A percentile compares a stretch with the other conserved stretches of the same genome.
phyloP scores from a whole-genome alignment of 2,113 vertebrate genomes.

The Misgurnus mizolepis region DNA sequence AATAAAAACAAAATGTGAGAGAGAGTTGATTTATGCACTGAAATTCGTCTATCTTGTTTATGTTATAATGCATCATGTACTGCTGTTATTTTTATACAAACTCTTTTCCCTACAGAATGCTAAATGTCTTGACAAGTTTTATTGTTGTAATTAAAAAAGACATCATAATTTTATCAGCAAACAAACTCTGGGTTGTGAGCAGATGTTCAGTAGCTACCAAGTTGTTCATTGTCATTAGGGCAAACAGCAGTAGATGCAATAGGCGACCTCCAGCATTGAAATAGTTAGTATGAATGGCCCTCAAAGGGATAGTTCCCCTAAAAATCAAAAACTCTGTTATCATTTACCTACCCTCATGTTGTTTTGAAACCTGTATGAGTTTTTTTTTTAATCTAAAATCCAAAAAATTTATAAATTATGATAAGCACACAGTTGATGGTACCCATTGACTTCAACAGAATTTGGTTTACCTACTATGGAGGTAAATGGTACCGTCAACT shows the following conservation, averaged over 20 bases:
- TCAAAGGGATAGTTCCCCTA: neutral
- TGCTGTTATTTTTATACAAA: neutral
- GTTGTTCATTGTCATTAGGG: neutral
- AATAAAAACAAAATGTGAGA: neutral
- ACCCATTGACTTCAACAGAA: too few relatives aligned
- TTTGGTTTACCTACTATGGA: too few relatives aligned
- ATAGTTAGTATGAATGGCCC: neutral
- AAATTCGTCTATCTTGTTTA: neutral
- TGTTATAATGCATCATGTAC: neutral
- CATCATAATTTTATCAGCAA: neutral
- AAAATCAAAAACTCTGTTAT: too few relatives aligned
- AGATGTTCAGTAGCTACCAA: neutral
- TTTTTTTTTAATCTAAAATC: too few relatives aligned
- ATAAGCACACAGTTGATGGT: too few relatives aligned
- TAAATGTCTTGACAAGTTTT: neutral
- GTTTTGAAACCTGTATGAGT: too few relatives aligned
- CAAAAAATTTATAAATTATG: too few relatives aligned
- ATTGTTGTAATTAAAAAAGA: neutral
- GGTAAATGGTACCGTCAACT: too few relatives aligned
- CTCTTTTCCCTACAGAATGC: neutral
- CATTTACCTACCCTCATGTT: too few relatives aligned
- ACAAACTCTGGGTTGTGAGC: neutral
- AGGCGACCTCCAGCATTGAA: neutral
- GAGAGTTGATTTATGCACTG: conserved; percentile 1
- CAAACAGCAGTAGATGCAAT: neutral